Evolutionary conservation across 2,797 vertebrate species (phyloP).

Genomic region (Salmo trutta): DNA sequence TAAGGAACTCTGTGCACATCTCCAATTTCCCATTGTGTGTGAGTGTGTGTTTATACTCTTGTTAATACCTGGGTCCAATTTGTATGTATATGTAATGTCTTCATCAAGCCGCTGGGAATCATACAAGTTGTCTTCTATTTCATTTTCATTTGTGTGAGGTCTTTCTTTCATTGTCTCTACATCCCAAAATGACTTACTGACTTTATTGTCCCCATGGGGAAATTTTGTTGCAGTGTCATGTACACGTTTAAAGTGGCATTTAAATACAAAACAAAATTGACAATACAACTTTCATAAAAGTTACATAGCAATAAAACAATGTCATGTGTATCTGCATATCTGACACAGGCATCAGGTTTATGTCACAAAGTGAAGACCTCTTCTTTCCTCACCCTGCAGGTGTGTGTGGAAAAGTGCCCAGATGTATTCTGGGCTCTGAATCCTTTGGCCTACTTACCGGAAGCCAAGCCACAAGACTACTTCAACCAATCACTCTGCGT

Average conservation of each 20-base stretch:
- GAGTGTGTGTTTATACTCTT: background rate
- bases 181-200: background rate
- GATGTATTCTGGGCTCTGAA: conserved; percentile 15
- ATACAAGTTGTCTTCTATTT: background rate
- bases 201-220: too few species aligned
- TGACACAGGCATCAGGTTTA: background rate
- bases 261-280: too few species aligned
- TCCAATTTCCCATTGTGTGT: background rate
- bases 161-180: background rate
- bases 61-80: background rate
- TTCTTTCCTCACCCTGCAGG: conserved; percentile 56
- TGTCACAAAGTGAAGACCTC: background rate
- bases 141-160: background rate
- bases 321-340: background rate
- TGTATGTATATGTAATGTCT: background rate
- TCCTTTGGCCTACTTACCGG: rapidly evolving
- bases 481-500: conserved; percentile 72
- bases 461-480: rapidly evolving
- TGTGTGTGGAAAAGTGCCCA: conserved; percentile 83
- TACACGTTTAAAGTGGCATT: too few species aligned
- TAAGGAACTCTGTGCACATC: background rate
- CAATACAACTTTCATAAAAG: too few species aligned
- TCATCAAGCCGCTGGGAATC: background rate
- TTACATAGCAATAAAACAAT: too few species aligned
- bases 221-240: too few species aligned